phyloP scores from a whole-genome alignment of 2,888 invertebrate genomes.

The Criorhina ranunculi region DNA sequence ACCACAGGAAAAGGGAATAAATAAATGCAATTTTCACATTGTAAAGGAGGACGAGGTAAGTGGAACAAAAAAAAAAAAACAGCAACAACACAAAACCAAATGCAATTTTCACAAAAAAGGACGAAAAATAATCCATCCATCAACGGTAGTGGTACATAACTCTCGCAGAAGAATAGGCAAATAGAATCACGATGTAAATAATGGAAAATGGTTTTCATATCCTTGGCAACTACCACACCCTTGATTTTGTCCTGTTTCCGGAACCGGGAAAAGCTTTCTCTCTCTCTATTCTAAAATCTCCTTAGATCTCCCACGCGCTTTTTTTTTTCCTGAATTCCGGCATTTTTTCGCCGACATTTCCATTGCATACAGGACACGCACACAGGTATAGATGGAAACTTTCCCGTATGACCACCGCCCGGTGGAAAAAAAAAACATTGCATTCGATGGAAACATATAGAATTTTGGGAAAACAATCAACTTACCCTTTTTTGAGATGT shows the following conservation, averaged over 20 bases:
- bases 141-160: slow-evolving; percentile 15
- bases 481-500: slow-evolving; percentile 30
- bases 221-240: slow-evolving; percentile 73
- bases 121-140: slow-evolving; percentile 36
- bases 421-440: slow-evolving; percentile 39
- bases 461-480: slow-evolving; percentile 14
- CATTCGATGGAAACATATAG: slow-evolving; percentile 13
- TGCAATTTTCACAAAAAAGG: slow-evolving; percentile 39
- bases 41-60: slow-evolving; percentile 36
- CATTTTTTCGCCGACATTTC: slow-evolving; percentile 45
- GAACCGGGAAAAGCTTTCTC: slow-evolving; percentile 66
- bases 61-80: slow-evolving; percentile 32
- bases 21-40: slow-evolving; percentile 66
- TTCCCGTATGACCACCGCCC: slow-evolving; percentile 61
- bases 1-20: slow-evolving; percentile 46
- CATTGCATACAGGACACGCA: slow-evolving; percentile 28
- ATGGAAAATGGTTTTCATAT: slow-evolving; percentile 59
- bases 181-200: slow-evolving; percentile 49
- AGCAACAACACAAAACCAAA: slow-evolving; percentile 38
- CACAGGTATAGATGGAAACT: neutral
- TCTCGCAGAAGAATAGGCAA: neutral
- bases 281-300: slow-evolving; percentile 13
- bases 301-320: slow-evolving; percentile 39
- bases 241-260: slow-evolving; percentile 67
- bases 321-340: slow-evolving; percentile 54